These are phyloP conservation scores for Drosophila mauritiana DNA, from an alignment of 1,140 invertebrate genomes.

Conservation along the genomic window DNA sequence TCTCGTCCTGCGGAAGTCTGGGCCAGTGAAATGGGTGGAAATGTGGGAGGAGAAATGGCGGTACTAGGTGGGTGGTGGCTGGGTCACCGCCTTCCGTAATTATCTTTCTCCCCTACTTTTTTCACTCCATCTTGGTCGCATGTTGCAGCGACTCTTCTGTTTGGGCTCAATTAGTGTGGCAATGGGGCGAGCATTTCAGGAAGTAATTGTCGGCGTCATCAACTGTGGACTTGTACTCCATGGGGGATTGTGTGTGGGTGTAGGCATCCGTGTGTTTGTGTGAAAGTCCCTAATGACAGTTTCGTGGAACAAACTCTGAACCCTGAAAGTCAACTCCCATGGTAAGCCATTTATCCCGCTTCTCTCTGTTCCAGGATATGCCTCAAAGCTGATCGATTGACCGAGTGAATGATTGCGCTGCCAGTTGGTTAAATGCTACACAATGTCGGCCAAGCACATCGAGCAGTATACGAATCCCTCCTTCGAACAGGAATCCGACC, in stretches of 20 bases:
- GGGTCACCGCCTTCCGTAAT: slow-evolving; percentile 31
- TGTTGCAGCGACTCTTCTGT: slow-evolving; percentile 37
- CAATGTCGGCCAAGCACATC: slow-evolving; percentile 64
- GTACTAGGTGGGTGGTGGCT: slow-evolving; percentile 12
- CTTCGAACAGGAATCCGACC: slow-evolving; percentile 68
- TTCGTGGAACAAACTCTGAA: slow-evolving; percentile 1
- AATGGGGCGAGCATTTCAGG: slow-evolving; percentile 31
- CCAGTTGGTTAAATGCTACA: slow-evolving; percentile 54
- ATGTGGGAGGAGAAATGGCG: not conserved
- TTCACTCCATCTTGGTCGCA: slow-evolving; percentile 15
- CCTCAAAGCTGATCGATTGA: slow-evolving; percentile 61
- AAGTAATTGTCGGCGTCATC: slow-evolving; percentile 45
- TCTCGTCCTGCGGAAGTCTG: slow-evolving; percentile 30
- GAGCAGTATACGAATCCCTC: slow-evolving; percentile 80
- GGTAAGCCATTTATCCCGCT: not conserved
- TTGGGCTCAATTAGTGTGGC: slow-evolving; percentile 46
- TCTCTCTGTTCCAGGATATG: slow-evolving; percentile 46
- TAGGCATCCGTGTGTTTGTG: not conserved
- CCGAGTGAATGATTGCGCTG: slow-evolving; percentile 32
- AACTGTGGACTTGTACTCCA: slow-evolving; percentile 10
- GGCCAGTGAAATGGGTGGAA: not conserved
- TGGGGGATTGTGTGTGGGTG: slow-evolving; percentile 9
- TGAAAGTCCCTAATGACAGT: slow-evolving; percentile 36
- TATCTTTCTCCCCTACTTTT: slow-evolving; percentile 24
- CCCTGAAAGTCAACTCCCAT: slow-evolving; percentile 6